Percentiles rank a stretch among this genome's conserved stretches.
Conservation (phyloP, 2,797 vertebrate species). For the Xenentodon cancila region DNA sequence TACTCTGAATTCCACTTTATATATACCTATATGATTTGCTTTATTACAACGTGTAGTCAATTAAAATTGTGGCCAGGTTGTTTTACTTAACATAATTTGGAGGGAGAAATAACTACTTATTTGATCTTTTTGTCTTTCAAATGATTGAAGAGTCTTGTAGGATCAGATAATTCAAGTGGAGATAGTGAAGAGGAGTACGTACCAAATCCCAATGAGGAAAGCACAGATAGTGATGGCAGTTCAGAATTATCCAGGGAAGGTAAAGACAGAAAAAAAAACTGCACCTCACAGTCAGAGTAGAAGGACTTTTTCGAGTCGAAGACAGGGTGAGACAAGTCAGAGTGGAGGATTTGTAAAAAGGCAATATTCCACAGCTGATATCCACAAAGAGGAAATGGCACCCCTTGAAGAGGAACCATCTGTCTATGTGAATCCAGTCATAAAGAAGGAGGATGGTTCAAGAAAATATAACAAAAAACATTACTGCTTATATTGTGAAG, state of each 20-base stretch:
- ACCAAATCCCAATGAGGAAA: constrained; percentile 14
- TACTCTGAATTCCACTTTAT: no score
- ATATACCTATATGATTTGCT: background rate
- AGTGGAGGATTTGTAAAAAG: background rate
- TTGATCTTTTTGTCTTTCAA: background rate
- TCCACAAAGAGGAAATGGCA: no score
- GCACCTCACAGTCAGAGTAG: background rate
- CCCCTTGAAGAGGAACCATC: background rate
- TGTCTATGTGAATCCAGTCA: constrained; percentile 24
- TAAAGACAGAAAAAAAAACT: background rate
- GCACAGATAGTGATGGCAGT: constrained; percentile 25
- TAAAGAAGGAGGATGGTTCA: constrained; percentile 12
- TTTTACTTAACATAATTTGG: background rate
- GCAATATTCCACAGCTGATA: background rate
- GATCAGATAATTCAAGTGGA: constrained; percentile 13
- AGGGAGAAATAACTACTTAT: background rate
- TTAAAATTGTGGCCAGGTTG: no score
- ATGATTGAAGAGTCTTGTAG: background rate
- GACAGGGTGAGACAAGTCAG: background rate
- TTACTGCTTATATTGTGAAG: constrained; percentile 43
- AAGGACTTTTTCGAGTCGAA: background rate
- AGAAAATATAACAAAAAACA: constrained; percentile 57
- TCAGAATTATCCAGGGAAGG: constrained; percentile 3
- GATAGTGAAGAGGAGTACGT: constrained; percentile 23
- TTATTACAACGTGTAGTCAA: background rate